Evolutionary conservation across 2,888 invertebrate species (phyloP), one percentile per base, ranked within the genome.

Genomic region (Trichopria drosophilae): DNA sequence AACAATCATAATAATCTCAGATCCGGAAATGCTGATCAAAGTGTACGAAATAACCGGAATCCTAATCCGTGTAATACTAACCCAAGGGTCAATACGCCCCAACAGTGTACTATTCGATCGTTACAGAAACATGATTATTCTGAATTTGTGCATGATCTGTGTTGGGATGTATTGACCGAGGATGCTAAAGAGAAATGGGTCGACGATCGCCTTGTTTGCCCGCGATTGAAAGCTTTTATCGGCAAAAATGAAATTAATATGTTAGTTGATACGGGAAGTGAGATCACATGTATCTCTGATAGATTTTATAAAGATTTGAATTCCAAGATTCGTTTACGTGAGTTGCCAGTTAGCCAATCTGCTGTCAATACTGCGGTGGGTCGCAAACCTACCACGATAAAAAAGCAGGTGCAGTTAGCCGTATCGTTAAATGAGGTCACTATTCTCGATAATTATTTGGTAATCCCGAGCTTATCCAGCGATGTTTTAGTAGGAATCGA

Each of bases 51-150:
- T n/a, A n/a, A n/a, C n/a, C n/a, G n/a, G n/a, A n/a, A 29, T 29
- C 4, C 2, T 12, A 13, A 20, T 3, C n/a, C n/a, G n/a, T n/a
- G n/a, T n/a, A n/a, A n/a, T n/a, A n/a, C n/a, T n/a, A n/a, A n/a
- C n/a, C n/a, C n/a, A n/a, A n/a, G n/a, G n/a, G n/a, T n/a, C n/a
- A n/a, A n/a, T n/a, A n/a, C n/a, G n/a, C n/a, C n/a, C n/a, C n/a
- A n/a, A n/a, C n/a, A n/a, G n/a, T n/a, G n/a, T n/a, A n/a, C n/a
- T n/a, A n/a, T n/a, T n/a, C n/a, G n/a, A n/a, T n/a, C n/a, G 28
- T 41, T 26, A 16, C 41, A 19, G 26, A 41, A 41, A 18, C 5
- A 10, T 6, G 18, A 41, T 19, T 19, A 23, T n/a, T n/a, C n/a
- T n/a, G n/a, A n/a, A n/a, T n/a, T n/a, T n/a, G n/a, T n/a, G n/a